Conservation (phyloP, 2,888 invertebrate species). For the Crocallis elinguaria region DNA sequence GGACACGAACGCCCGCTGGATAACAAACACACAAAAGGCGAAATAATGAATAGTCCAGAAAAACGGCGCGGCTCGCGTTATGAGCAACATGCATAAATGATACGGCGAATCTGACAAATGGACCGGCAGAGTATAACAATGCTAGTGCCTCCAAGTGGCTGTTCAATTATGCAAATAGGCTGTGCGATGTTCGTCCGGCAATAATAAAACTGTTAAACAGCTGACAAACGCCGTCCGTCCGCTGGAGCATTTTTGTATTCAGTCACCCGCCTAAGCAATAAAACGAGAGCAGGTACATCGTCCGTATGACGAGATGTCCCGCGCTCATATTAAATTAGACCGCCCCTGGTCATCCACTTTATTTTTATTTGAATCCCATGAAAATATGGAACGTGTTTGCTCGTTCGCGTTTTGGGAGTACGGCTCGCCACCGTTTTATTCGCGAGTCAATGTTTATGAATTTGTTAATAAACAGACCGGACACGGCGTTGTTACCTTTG, state of each 20-base stretch:
- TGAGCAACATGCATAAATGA: slow-evolving; percentile 83
- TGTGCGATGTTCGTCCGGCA: slow-evolving; percentile 76
- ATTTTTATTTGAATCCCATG: slow-evolving; percentile 83
- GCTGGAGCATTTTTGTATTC: slow-evolving; percentile 73
- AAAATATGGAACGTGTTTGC: slow-evolving; percentile 79
- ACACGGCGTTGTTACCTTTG: slow-evolving; percentile 62
- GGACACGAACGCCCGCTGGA: slow-evolving; percentile 63
- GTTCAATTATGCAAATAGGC: slow-evolving; percentile 85
- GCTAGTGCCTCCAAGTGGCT: slow-evolving; percentile 82
- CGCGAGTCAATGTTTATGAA: slow-evolving; percentile 81
- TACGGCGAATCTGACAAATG: slow-evolving; percentile 84
- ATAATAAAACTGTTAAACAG: slow-evolving; percentile 85
- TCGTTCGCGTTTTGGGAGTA: slow-evolving; percentile 66
- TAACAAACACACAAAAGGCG: slow-evolving; percentile 76
- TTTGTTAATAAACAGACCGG: slow-evolving; percentile 77
- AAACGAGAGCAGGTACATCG: slow-evolving; percentile 75
- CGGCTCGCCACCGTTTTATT: slow-evolving; percentile 69
- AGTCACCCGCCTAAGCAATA: slow-evolving; percentile 73
- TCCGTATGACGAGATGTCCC: slow-evolving; percentile 72
- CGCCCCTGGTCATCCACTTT: slow-evolving; percentile 77
- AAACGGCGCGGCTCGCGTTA: slow-evolving; percentile 78
- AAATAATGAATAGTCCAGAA: slow-evolving; percentile 82
- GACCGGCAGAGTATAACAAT: slow-evolving; percentile 83
- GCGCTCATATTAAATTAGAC: slow-evolving; percentile 82
- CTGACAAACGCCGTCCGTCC: slow-evolving; percentile 71